These are phyloP conservation scores for Neoascia interrupta DNA, from an alignment of 2,888 invertebrate species.

Conservation along the genomic window DNA sequence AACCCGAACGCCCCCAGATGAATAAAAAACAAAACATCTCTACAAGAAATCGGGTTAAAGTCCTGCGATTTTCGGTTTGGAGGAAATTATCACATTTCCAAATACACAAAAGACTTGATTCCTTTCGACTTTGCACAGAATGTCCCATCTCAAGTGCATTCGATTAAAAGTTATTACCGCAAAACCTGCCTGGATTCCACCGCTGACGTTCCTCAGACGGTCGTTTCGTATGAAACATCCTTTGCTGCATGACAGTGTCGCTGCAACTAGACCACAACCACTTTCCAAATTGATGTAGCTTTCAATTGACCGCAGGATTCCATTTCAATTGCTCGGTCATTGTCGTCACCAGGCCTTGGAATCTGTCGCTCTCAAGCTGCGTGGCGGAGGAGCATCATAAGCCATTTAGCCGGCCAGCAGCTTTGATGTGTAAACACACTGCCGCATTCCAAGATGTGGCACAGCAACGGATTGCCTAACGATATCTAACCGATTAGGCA, in stretches of 20 bases:
- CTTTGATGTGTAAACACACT: slow-evolving; percentile 51
- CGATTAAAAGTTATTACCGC: slow-evolving; percentile 45
- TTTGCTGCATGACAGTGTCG: slow-evolving; percentile 20
- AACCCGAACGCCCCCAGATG: too few species aligned
- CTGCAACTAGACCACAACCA: slow-evolving; percentile 13
- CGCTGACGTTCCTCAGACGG: neutral
- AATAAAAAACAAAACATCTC: too few species aligned
- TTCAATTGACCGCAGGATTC: slow-evolving; percentile 8
- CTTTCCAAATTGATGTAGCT: slow-evolving; percentile 41
- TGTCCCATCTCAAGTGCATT: slow-evolving; percentile 23
- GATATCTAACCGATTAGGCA: slow-evolving; percentile 47
- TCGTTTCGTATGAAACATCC: slow-evolving; percentile 17
- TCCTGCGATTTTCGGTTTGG: too few species aligned
- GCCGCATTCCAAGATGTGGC: slow-evolving; percentile 50
- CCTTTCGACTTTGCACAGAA: too few species aligned
- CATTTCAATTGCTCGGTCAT: slow-evolving; percentile 17
- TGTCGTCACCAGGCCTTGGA: slow-evolving; percentile 3
- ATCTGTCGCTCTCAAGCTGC: neutral
- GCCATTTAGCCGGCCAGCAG: slow-evolving; percentile 33
- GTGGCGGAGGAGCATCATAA: slow-evolving; percentile 48
- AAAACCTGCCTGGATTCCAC: slow-evolving; percentile 9
- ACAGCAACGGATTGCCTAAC: neutral
- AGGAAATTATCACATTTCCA: too few species aligned
- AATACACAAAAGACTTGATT: too few species aligned
- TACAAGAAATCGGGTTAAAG: too few species aligned